Evolutionary conservation across 2,888 invertebrate species (phyloP).

Genomic region (Herminia tarsipennalis): DNA sequence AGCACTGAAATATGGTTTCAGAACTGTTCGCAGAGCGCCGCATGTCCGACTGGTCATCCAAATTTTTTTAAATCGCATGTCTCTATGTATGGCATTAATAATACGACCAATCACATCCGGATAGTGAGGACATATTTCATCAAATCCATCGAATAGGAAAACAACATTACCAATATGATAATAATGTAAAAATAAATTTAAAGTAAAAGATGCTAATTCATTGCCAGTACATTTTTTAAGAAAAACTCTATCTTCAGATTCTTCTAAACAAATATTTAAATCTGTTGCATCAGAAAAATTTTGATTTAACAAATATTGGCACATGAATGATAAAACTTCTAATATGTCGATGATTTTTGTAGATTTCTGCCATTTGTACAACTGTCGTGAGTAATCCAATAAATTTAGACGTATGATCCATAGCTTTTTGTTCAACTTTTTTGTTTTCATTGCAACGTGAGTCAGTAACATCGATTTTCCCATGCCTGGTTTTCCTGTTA

Average conservation of each 20-base stretch:
- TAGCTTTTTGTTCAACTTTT: conserved; percentile 7
- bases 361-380: background rate
- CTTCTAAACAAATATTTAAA: background rate
- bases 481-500: conserved; percentile 30
- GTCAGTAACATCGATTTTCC: conserved; percentile 34
- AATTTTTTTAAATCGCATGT: background rate
- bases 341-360: background rate
- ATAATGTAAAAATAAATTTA: background rate
- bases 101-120: background rate
- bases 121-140: conserved; percentile 2
- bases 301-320: background rate
- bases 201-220: background rate
- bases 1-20: too few relatives aligned
- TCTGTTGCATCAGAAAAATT: too few relatives aligned
- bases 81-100: background rate
- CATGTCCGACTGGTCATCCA: conserved; percentile 3
- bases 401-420: conserved; percentile 10
- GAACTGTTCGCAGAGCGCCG: too few relatives aligned
- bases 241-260: background rate
- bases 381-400: background rate
- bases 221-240: background rate
- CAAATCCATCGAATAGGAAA: conserved; percentile 2
- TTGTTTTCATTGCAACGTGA: conserved; percentile 28
- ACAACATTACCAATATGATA: background rate
- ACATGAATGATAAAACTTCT: background rate